Evolutionary conservation across 1,140 invertebrate species (phyloP).

Genomic region (Camponotus pennsylvanicus): DNA sequence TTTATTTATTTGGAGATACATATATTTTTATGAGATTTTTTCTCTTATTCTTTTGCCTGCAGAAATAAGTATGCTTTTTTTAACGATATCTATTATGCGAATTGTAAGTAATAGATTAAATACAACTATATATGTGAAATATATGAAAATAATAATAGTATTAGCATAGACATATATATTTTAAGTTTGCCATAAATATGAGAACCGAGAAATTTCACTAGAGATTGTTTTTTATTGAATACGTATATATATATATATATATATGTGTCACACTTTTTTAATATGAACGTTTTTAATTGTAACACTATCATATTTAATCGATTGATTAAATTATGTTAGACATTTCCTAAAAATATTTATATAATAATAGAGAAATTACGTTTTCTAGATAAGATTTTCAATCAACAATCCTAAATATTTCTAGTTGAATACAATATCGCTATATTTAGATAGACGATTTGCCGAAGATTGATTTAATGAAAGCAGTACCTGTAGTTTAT

Average conservation of each 20-base stretch:
- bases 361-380: not conserved
- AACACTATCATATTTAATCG: not conserved
- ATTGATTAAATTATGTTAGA: constrained; percentile 3
- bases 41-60: not conserved
- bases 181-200: not conserved
- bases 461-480: constrained; percentile 32
- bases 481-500: constrained; percentile 6
- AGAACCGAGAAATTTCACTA: not conserved
- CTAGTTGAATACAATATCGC: not conserved
- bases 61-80: not conserved
- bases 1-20: not conserved
- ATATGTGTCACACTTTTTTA: not conserved
- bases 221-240: not conserved
- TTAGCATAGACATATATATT: not conserved
- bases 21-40: not conserved
- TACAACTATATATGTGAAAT: not conserved
- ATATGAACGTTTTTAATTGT: not conserved
- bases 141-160: not conserved
- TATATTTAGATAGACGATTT: not conserved
- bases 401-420: constrained; percentile 5
- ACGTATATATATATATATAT: too few relatives aligned
- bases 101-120: not conserved
- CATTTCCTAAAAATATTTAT: not conserved
- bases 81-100: not conserved
- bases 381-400: not conserved